A percentile compares a stretch with the other conserved stretches of the same genome.
These are phyloP conservation scores for Ephialtes manifestator DNA, from an alignment of 2,888 invertebrate species.

Conservation along the genomic window DNA sequence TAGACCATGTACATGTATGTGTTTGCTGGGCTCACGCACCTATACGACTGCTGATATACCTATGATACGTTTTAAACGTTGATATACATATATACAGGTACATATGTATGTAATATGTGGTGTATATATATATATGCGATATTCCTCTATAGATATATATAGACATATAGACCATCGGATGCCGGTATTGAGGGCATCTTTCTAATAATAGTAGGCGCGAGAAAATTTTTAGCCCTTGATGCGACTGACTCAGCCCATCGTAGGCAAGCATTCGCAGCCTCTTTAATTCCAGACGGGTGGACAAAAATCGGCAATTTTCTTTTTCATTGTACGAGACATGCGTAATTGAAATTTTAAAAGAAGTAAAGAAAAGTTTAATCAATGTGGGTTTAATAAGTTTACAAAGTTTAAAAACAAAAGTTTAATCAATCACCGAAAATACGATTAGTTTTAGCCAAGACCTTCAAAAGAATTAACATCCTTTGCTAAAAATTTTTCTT, in stretches of 20 bases:
- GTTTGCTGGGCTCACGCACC: no score
- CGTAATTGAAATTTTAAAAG: neutral
- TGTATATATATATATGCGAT: constrained; percentile 37
- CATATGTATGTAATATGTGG: constrained; percentile 33
- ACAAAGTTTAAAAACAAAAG: no score
- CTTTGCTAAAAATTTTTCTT: no score
- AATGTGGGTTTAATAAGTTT: no score
- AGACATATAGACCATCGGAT: constrained; percentile 73
- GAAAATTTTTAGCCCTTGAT: constrained; percentile 86
- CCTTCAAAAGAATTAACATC: no score
- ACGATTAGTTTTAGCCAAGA: no score
- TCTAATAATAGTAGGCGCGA: constrained; percentile 84
- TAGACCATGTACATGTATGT: no score
- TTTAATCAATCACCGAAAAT: no score
- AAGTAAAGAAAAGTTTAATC: neutral
- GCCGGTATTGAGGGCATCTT: constrained; percentile 84
- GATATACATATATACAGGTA: constrained; percentile 32
- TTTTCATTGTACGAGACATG: neutral
- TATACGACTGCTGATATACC: neutral
- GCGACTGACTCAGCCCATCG: constrained; percentile 73
- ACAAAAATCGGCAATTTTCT: neutral
- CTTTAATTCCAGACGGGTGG: constrained; percentile 17
- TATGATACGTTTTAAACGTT: constrained; percentile 23
- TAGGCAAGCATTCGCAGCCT: constrained; percentile 71
- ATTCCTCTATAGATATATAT: constrained; percentile 74